Conservation (phyloP, 2,113 vertebrate genomes). For the Sitta europaea region DNA sequence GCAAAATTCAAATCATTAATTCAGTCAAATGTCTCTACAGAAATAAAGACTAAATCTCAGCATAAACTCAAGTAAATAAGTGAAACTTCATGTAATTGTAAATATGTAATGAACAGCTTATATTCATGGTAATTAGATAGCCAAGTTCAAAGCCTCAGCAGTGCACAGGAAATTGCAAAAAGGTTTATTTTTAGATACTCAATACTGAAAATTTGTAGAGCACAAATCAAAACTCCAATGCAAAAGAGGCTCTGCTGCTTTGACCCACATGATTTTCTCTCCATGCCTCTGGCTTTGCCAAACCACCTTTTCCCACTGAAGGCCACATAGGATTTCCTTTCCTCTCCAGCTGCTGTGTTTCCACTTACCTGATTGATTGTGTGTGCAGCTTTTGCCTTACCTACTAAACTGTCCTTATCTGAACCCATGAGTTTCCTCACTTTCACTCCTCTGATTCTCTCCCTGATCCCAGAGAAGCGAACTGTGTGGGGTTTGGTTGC, state of each 20-base stretch:
- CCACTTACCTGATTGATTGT: background rate
- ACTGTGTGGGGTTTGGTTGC: background rate
- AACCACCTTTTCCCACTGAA: background rate
- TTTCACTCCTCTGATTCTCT: background rate
- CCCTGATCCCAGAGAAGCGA: rapidly evolving
- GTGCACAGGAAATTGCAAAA: background rate
- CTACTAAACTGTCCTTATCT: background rate
- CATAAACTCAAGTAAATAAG: background rate
- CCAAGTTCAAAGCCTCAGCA: slow-evolving; percentile 23
- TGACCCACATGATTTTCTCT: background rate
- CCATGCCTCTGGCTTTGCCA: background rate
- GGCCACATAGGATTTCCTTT: background rate
- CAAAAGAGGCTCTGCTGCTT: background rate
- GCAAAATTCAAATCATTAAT: background rate
- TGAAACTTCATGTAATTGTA: background rate
- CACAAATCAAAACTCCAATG: background rate
- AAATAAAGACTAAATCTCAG: background rate
- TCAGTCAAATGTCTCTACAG: background rate
- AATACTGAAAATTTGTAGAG: background rate
- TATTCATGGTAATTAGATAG: slow-evolving; percentile 21
- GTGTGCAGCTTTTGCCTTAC: background rate
- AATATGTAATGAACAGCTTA: background rate
- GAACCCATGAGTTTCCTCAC: background rate
- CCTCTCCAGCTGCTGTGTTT: background rate
- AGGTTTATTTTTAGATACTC: slow-evolving; percentile 25